These are phyloP conservation scores for Orussus abietinus DNA, from an alignment of 1,140 invertebrate species.

Conservation along the genomic window DNA sequence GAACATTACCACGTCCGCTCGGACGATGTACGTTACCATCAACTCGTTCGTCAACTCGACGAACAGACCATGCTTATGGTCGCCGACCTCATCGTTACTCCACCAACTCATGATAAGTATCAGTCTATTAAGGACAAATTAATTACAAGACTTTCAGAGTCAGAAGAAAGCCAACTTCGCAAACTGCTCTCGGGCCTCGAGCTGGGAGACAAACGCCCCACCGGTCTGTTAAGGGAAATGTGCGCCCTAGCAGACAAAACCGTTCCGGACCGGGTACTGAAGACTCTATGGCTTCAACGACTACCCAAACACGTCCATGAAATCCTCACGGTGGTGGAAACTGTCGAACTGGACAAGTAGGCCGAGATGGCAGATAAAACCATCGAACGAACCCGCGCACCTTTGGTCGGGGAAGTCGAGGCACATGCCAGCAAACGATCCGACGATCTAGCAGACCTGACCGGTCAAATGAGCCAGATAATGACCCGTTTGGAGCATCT, in stretches of 20 bases:
- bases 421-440: background rate
- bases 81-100: conserved; percentile 9
- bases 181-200: conserved; percentile 24
- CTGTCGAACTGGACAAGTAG: no score
- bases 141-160: conserved; percentile 19
- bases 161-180: conserved; percentile 17
- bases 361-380: no score
- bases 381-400: no score
- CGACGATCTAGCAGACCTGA: conserved; percentile 7
- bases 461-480: conserved; percentile 7
- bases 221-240: conserved; percentile 27
- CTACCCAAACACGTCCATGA: conserved; percentile 14
- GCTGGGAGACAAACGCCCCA: conserved; percentile 23
- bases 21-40: no score
- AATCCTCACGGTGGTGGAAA: conserved; percentile 4
- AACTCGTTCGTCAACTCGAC: no score
- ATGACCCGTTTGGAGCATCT: background rate
- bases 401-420: no score
- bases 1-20: no score
- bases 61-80: no score
- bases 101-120: conserved; percentile 14
- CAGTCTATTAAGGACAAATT: conserved; percentile 11
- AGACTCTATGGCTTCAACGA: conserved; percentile 17
- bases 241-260: conserved; percentile 12
- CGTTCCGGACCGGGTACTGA: conserved; percentile 15